Percentiles rank a stretch among this genome's conserved stretches.
Evolutionary conservation across 2,797 vertebrate species (phyloP).

Genomic region (Lithobates sylvaticus): DNA sequence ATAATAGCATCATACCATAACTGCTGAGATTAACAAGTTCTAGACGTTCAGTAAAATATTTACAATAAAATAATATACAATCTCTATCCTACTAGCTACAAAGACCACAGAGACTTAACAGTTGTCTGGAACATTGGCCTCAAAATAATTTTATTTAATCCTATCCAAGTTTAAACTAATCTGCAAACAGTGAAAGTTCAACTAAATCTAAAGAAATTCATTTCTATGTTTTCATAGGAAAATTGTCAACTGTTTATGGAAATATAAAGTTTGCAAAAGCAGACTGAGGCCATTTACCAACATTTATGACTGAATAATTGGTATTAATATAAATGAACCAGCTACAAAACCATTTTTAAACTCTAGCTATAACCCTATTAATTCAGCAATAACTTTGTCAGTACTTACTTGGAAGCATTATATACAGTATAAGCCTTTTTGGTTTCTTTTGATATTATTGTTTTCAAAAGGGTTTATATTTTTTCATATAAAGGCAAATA

Average conservation of each 20-base stretch:
- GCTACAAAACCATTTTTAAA: no score
- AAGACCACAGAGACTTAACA: slow-evolving; percentile 4
- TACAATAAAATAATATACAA: slow-evolving; percentile 26
- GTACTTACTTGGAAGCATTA: no score
- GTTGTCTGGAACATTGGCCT: slow-evolving; percentile 3
- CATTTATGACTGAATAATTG: neutral
- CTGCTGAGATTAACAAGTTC: slow-evolving; percentile 25
- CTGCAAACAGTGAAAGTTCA: neutral
- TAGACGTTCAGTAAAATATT: slow-evolving; percentile 43
- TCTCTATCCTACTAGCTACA: neutral
- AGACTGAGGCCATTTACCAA: neutral
- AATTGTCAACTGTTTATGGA: neutral
- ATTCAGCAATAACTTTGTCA: no score
- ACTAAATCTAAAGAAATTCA: neutral
- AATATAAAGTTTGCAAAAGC: neutral
- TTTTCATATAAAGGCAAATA: no score
- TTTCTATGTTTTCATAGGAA: neutral
- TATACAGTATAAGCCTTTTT: no score
- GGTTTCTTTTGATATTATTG: no score
- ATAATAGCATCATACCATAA: slow-evolving; percentile 9
- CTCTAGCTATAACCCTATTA: no score
- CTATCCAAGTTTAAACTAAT: slow-evolving; percentile 6
- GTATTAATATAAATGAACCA: no score
- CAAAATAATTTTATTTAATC: slow-evolving; percentile 14
- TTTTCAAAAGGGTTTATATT: no score